Percentiles rank a stretch among this genome's conserved stretches.
phyloP scores from a whole-genome alignment of 2,113 vertebrate genomes.

The Trematocara stigmaticum region DNA sequence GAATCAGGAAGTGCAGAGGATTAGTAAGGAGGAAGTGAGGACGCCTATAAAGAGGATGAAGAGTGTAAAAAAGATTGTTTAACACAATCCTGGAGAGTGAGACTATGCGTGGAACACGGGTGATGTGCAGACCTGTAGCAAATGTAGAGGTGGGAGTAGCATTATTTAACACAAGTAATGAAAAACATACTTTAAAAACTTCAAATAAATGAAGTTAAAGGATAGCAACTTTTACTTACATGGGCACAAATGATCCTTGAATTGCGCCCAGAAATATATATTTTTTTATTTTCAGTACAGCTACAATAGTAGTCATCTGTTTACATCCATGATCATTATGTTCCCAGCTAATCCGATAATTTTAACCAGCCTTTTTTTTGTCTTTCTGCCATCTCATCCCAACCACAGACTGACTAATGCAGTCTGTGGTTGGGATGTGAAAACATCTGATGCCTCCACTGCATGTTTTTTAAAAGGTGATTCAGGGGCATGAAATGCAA shows the following conservation, averaged over 20 bases:
- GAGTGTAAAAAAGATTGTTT: not conserved
- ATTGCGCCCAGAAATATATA: fast-evolving
- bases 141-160: not conserved
- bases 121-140: not conserved
- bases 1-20: not conserved
- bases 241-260: not conserved
- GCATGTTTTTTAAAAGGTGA: not conserved
- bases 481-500: not conserved
- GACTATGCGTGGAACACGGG: not conserved
- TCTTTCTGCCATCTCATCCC: not conserved
- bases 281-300: not conserved
- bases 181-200: not conserved
- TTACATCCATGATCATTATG: not conserved
- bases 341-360: not conserved
- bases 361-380: not conserved
- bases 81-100: not conserved
- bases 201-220: not conserved
- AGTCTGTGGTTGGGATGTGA: not conserved
- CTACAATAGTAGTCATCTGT: not conserved
- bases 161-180: not conserved
- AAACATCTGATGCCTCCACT: not conserved
- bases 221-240: not conserved
- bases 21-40: fast-evolving
- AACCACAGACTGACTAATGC: not conserved
- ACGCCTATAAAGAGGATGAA: no score